phyloP scores from a whole-genome alignment of 1,140 invertebrate species.

The Pseudomyrmex pallidus region DNA sequence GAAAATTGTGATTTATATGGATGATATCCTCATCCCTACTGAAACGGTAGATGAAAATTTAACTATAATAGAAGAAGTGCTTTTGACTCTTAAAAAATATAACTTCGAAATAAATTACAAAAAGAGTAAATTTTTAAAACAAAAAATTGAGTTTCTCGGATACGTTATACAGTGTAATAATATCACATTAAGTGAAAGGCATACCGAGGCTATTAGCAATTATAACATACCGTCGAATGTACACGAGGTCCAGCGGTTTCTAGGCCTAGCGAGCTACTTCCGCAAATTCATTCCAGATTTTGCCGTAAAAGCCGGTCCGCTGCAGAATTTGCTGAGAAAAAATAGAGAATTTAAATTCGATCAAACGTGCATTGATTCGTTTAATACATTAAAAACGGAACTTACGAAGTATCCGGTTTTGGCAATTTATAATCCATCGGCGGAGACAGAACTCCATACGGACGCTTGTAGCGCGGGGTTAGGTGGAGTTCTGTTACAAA shows the following conservation, averaged over 20 bases:
- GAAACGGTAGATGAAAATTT: background rate
- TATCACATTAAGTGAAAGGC: background rate
- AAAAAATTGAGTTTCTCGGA: background rate
- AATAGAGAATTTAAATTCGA: no score
- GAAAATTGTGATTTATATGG: background rate
- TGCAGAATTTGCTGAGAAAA: no score
- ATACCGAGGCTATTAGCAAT: background rate
- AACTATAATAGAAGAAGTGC: background rate
- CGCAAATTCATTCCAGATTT: no score
- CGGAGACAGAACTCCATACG: no score
- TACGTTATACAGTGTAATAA: no score
- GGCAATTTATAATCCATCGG: no score
- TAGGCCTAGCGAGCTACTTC: background rate
- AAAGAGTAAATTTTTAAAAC: background rate
- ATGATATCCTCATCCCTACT: background rate
- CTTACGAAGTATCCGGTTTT: no score
- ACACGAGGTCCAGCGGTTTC: background rate
- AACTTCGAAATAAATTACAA: background rate
- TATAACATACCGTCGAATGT: background rate
- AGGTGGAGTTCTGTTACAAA: no score
- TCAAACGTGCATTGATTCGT: no score
- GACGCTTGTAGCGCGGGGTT: no score
- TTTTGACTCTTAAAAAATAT: background rate
- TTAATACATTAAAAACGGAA: no score
- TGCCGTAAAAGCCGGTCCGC: no score